Evolutionary conservation across 2,113 vertebrate genomes (phyloP).

Genomic region (Pedionomus torquatus): DNA sequence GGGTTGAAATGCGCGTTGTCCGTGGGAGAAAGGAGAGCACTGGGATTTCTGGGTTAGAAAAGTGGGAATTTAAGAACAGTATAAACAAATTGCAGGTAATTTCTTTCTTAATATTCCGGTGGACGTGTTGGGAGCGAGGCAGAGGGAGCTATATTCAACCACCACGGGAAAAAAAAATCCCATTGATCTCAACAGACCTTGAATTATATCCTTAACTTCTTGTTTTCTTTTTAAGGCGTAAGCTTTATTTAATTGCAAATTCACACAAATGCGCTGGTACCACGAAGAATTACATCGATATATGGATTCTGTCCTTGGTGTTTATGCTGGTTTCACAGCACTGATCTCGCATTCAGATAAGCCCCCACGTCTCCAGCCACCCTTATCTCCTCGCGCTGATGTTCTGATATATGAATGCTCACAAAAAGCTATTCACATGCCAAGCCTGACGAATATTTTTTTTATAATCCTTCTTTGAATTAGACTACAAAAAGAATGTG

Average conservation of each 20-base stretch:
- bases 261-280: conserved; percentile 6
- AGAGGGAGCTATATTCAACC: background rate
- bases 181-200: conserved; percentile 18
- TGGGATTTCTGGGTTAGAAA: background rate
- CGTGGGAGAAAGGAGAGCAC: background rate
- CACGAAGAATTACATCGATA: conserved; percentile 53
- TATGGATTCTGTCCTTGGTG: conserved; percentile 62
- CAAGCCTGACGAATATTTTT: background rate
- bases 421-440: conserved; percentile 58
- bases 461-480: conserved; percentile 56
- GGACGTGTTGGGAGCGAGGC: background rate
- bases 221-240: conserved; percentile 47
- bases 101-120: background rate
- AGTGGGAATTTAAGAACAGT: background rate
- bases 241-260: conserved; percentile 62
- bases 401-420: conserved; percentile 54
- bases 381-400: conserved; percentile 57
- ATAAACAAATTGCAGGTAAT: background rate
- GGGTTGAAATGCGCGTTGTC: background rate
- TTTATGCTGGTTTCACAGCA: conserved; percentile 49
- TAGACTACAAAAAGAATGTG: conserved; percentile 42
- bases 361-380: background rate
- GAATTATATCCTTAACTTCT: conserved; percentile 52
- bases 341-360: conserved; percentile 64
- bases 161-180: background rate